Conservation (phyloP, 2,888 invertebrate species). For the Eulithis prunata region DNA sequence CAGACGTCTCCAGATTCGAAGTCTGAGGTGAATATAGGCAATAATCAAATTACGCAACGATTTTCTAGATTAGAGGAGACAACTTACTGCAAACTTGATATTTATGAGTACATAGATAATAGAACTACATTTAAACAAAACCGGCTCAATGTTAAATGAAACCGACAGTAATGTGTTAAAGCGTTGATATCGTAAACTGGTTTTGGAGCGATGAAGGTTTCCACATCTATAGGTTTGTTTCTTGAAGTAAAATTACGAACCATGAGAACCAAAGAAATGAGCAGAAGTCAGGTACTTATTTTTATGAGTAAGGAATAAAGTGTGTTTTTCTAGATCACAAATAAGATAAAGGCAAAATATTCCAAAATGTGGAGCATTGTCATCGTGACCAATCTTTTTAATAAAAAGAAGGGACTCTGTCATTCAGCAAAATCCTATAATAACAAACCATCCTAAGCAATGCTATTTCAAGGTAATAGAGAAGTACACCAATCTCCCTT, state of each 20-base stretch:
- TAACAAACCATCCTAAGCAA: background rate
- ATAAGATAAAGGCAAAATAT: too few species aligned
- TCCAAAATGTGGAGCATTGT: too few species aligned
- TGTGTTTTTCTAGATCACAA: too few species aligned
- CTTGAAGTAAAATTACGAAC: background rate
- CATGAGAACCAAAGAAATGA: background rate
- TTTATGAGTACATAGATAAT: slow-evolving; percentile 23
- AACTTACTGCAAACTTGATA: slow-evolving; percentile 16
- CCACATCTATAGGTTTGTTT: background rate
- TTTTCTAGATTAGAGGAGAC: slow-evolving; percentile 1
- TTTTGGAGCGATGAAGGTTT: slow-evolving; percentile 24
- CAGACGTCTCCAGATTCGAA: background rate
- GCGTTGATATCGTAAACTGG: slow-evolving; percentile 31
- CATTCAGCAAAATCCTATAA: too few species aligned
- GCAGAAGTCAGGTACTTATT: too few species aligned
- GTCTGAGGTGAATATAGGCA: background rate
- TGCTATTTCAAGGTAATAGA: slow-evolving; percentile 26
- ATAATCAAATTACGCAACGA: background rate
- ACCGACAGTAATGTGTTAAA: slow-evolving; percentile 34
- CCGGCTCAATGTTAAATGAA: slow-evolving; percentile 33
- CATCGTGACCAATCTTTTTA: too few species aligned
- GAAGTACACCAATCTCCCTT: slow-evolving; percentile 39
- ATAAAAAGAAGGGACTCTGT: too few species aligned
- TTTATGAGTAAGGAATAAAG: too few species aligned
- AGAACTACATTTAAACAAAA: slow-evolving; percentile 27